Evolutionary conservation across 2,797 vertebrate genomes (phyloP), one percentile per base, ranked within the genome.

Genomic region (Leucoraja ocellata): DNA sequence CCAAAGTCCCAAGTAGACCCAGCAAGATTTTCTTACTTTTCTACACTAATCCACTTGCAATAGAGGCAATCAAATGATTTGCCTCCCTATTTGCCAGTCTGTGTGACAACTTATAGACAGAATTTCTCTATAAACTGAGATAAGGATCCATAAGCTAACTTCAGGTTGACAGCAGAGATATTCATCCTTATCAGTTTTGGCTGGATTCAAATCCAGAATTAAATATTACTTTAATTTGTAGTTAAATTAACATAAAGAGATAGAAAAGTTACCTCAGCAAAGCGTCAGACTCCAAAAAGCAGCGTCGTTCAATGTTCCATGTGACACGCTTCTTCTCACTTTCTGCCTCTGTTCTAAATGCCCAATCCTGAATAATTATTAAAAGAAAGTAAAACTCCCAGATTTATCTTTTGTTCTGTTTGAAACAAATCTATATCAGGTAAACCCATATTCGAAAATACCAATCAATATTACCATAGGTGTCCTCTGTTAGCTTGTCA

Each of bases 231-330:
- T 54, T 54, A 54, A 32, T 32, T 68, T 91, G 13, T 39, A 71
- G 5, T 91, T 46, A 46, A 46, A 73, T 74, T 88, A 36, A 88
- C 2, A 39, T 73, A 71, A 83, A 8, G 63, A 73, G 65, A 39
- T 91, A 46, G 2, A 23, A 0, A 4, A 78, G 95, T 96, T 95
- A 99, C 98, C 94, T 93, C 78, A 90, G 94, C 23, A 95, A 95
- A 63, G 97, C 97, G 88, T 94, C 93, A 39, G 96, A 95, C 65
- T 98, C 97, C 93, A 99, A 95, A 94, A 98, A 98, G 94, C 97
- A 98, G 94, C 97, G 95, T 2, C 95, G 96, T 94, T 98, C 97
- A 1, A 94, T 95, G 94, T 99, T 98, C 98, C 98, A 99, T 93
- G 96, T 95, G 13, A 99, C 97, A 77, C 98, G 97, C 93, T 95